A percentile compares a stretch with the other conserved stretches of the same genome.
Conservation (phyloP, 2,888 invertebrate species). For the Melikaiella ostensackeni region DNA sequence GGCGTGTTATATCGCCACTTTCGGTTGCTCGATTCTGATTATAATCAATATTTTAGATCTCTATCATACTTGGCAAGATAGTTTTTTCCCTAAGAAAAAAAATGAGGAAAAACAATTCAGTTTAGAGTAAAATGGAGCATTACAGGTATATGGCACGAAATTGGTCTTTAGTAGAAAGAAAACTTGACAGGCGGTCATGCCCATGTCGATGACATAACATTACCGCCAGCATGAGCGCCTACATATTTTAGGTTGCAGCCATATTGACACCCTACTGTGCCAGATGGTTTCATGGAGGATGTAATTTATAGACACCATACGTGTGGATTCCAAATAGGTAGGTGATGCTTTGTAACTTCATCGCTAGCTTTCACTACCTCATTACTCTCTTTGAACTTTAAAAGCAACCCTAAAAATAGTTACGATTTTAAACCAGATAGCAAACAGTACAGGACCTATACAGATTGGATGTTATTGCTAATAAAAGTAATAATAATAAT, state of each 20-base stretch:
- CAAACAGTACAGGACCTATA: neutral
- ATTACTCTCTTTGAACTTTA: neutral
- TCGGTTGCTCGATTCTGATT: neutral
- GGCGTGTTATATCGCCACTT: slow-evolving; percentile 11
- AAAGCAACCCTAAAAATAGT: neutral
- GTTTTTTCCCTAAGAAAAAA: too few relatives aligned
- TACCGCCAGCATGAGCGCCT: slow-evolving; percentile 19
- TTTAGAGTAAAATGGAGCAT: neutral
- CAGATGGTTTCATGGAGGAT: slow-evolving; percentile 4
- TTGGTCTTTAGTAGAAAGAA: neutral
- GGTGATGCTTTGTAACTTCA: slow-evolving; percentile 12
- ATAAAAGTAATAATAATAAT: too few relatives aligned
- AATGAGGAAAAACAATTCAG: too few relatives aligned
- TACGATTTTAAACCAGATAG: neutral
- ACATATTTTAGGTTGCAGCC: neutral
- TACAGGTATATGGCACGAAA: neutral
- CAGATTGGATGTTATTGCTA: neutral
- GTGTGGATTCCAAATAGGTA: neutral
- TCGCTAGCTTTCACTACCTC: slow-evolving; percentile 4
- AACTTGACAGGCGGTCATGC: neutral
- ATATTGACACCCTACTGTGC: neutral
- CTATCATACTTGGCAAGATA: neutral
- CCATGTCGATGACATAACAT: slow-evolving; percentile 27
- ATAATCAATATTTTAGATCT: neutral
- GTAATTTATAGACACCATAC: slow-evolving; percentile 13